Evolutionary conservation across 2,797 vertebrate species (phyloP).

Genomic region (Pogonophryne albipinna): DNA sequence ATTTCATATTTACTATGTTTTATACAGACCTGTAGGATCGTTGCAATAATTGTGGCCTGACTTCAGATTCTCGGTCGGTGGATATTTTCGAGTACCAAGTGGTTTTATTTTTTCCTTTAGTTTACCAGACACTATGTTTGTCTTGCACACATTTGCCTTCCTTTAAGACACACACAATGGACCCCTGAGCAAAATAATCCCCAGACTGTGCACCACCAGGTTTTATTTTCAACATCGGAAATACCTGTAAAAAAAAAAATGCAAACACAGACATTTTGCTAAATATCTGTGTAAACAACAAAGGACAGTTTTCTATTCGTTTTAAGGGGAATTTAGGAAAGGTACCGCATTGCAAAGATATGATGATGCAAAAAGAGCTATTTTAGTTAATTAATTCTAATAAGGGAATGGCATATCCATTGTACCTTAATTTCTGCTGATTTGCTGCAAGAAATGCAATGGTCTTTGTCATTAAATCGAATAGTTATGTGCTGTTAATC

Average conservation of each 20-base stretch:
- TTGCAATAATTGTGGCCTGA: neutral
- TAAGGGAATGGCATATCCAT: neutral
- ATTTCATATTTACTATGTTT: conserved; percentile 5
- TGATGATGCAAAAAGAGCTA: neutral
- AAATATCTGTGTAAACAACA: conserved; percentile 41
- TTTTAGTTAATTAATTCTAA: neutral
- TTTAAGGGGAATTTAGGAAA: conserved; percentile 8
- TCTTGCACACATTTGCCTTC: conserved; percentile 31
- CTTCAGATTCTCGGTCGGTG: neutral
- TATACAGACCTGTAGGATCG: neutral
- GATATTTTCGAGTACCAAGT: neutral
- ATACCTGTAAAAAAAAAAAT: conserved; percentile 19
- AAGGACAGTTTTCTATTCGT: conserved; percentile 27
- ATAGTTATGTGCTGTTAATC: neutral
- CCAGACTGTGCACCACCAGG: neutral
- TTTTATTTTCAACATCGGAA: conserved; percentile 28
- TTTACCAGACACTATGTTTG: conserved; percentile 15
- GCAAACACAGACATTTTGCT: conserved; percentile 21
- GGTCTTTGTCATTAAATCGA: neutral
- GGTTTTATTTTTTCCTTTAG: neutral
- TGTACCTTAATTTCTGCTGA: neutral
- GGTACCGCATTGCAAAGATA: neutral
- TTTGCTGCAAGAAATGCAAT: neutral
- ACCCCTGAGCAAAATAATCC: conserved; percentile 21
- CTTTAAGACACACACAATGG: conserved; percentile 43